Conservation (phyloP, 2,797 vertebrate genomes). For the Poeciliopsis gracilis region DNA sequence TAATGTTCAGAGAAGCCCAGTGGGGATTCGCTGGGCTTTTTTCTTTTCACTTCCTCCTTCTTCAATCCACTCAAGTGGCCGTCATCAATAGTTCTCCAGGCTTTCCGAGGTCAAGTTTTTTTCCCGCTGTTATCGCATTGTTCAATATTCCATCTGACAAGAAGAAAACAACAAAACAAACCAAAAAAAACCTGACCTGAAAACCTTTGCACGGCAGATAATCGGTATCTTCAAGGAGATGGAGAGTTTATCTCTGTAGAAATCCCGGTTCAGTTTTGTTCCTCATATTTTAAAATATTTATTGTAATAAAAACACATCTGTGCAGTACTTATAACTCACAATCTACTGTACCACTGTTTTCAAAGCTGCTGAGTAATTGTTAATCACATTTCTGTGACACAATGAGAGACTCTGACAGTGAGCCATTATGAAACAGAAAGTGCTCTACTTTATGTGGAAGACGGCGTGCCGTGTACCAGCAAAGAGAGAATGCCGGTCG, state of each 20-base stretch:
- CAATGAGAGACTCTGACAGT: background rate
- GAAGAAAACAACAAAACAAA: background rate
- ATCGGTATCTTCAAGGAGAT: background rate
- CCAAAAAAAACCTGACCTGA: background rate
- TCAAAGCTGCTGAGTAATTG: background rate
- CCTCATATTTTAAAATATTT: background rate
- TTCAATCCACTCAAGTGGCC: background rate
- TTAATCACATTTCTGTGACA: background rate
- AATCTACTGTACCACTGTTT: background rate
- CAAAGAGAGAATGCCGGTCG: too few species aligned
- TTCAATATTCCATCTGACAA: background rate
- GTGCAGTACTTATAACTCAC: background rate
- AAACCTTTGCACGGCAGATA: background rate
- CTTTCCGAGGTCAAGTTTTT: background rate
- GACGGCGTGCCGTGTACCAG: background rate
- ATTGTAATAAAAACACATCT: background rate
- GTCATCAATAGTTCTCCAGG: background rate
- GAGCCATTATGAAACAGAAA: background rate
- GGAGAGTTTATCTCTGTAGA: background rate
- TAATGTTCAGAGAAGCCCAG: conserved; percentile 50
- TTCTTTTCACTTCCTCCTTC: too few species aligned
- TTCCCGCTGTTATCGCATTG: background rate
- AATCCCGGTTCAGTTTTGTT: background rate
- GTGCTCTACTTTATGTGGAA: background rate
- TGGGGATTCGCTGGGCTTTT: background rate